These are phyloP conservation scores for Porites rus DNA, from an alignment of 92 coral and sea anemone genomes.

Conservation along the genomic window DNA sequence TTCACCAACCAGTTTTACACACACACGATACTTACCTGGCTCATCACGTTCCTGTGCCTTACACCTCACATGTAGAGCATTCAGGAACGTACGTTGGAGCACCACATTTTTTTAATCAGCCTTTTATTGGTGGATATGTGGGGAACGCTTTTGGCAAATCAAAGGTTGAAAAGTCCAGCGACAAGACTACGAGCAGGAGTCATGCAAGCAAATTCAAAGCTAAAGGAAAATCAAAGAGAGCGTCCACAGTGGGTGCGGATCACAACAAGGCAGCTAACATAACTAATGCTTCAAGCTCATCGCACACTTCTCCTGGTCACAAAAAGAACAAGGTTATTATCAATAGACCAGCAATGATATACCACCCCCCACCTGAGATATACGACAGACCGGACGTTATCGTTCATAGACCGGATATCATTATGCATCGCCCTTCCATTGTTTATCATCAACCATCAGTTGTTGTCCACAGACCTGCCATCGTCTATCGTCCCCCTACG, in stretches of 20 bases:
- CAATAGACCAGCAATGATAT: conserved; percentile 91
- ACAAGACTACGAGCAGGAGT: conserved; percentile 6
- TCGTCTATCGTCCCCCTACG: conserved; percentile 87
- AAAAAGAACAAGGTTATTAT: conserved; percentile 89
- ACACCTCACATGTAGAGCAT: conserved; percentile 69
- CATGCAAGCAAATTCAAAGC: conserved; percentile 60
- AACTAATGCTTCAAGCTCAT: not conserved
- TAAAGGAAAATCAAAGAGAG: not conserved
- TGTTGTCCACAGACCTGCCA: conserved; percentile 94
- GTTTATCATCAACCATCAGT: conserved; percentile 97
- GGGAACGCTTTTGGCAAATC: conserved; percentile 70
- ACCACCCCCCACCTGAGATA: conserved; percentile 99
- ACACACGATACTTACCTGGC: conserved; percentile 85
- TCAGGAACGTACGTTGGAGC: conserved; percentile 82
- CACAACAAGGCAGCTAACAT: not conserved
- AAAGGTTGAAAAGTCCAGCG: conserved; percentile 37
- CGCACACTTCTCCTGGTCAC: not conserved
- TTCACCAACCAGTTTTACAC: conserved; percentile 84
- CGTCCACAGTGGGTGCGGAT: not conserved
- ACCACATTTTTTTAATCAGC: conserved; percentile 72
- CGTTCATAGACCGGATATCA: conserved; percentile 92
- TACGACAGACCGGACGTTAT: conserved; percentile 90
- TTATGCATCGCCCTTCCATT: conserved; percentile 94
- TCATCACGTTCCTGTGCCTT: conserved; percentile 78
- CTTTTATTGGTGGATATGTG: conserved; percentile 37